phyloP scores from a whole-genome alignment of 2,113 vertebrate species.

The Myotis lucifugus region DNA sequence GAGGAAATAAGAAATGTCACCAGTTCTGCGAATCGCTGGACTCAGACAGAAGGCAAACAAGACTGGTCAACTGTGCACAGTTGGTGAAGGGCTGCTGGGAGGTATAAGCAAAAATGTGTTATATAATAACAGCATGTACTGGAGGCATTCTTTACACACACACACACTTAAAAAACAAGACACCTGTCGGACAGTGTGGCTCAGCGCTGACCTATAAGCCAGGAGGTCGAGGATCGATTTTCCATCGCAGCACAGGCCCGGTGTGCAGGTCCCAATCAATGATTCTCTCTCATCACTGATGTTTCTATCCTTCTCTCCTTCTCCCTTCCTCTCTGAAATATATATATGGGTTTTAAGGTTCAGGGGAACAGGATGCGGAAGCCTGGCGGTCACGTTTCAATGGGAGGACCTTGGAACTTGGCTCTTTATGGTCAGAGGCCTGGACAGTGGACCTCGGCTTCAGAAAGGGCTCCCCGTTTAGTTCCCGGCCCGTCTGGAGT shows the following conservation, averaged over 20 bases:
- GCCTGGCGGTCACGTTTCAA: background rate
- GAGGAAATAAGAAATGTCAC: background rate
- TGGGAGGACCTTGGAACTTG: background rate
- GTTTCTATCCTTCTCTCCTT: too few relatives aligned
- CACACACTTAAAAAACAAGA: background rate
- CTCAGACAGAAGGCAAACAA: background rate
- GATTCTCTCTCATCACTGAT: too few relatives aligned
- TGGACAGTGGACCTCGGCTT: background rate
- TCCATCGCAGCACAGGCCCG: too few relatives aligned
- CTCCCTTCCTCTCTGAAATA: too few relatives aligned
- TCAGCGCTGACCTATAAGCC: too few relatives aligned
- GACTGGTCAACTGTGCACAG: background rate
- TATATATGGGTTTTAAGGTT: too few relatives aligned
- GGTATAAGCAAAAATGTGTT: background rate
- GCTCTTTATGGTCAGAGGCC: background rate
- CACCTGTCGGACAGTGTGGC: too few relatives aligned
- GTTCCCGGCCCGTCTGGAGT: background rate
- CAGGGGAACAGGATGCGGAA: background rate
- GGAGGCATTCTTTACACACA: background rate
- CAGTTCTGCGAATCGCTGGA: background rate
- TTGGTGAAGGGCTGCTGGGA: background rate
- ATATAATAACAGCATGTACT: rapidly evolving
- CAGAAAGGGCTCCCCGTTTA: too few relatives aligned
- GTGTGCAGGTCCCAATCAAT: too few relatives aligned
- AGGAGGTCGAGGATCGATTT: too few relatives aligned